phyloP scores from a whole-genome alignment of 2,113 vertebrate genomes.

The Microtus ochrogaster region DNA sequence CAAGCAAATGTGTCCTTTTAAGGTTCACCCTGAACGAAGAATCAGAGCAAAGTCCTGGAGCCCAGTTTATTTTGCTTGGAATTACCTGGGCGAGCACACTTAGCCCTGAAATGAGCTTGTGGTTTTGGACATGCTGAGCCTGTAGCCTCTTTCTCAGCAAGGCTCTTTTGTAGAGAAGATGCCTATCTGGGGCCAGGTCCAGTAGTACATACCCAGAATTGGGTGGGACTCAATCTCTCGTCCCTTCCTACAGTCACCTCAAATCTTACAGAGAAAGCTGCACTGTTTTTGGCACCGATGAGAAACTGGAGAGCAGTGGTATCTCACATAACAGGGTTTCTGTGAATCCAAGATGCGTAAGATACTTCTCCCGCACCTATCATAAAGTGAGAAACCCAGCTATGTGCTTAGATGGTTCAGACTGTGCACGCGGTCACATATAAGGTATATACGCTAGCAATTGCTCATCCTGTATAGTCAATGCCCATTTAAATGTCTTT shows the following conservation, averaged over 20 bases:
- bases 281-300: background rate
- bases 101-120: conserved; percentile 61
- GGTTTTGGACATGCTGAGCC: conserved; percentile 39
- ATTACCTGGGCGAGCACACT: conserved; percentile 59
- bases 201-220: background rate
- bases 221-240: background rate
- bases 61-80: conserved; percentile 69
- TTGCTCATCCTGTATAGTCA: conserved; percentile 8
- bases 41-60: conserved; percentile 23
- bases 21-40: conserved; percentile 57
- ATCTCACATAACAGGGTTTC: background rate
- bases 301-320: background rate
- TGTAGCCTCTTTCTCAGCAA: conserved; percentile 42
- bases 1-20: conserved; percentile 58
- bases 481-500: background rate
- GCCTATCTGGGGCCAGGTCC: background rate
- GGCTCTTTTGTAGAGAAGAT: conserved; percentile 37
- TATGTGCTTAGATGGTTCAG: background rate
- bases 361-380: background rate
- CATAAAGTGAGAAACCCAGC: background rate
- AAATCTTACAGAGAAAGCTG: conserved; percentile 4
- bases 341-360: background rate
- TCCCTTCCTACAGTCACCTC: background rate
- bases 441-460: background rate
- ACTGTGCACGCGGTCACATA: background rate